Evolutionary conservation across 2,888 invertebrate genomes (phyloP), one percentile per base, ranked within the genome.

Genomic region (Pristionchus exspectatus): DNA sequence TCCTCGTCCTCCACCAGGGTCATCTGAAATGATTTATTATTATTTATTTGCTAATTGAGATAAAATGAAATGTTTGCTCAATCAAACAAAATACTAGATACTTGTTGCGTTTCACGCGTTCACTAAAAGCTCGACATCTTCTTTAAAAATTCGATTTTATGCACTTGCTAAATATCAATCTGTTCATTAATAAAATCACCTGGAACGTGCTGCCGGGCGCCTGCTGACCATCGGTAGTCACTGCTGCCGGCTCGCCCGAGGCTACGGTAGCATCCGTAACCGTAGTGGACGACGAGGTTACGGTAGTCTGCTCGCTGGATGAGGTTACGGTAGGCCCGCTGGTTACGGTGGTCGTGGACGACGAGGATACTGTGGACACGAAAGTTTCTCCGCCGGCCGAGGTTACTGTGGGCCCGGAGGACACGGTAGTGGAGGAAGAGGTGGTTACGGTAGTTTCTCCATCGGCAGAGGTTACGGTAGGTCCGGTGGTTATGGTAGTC

Each of bases 151-250:
- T 18, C 59, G 59, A 18, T 69, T 30, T 69, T 24, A 9, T 9
- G 24, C 4, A 24, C 14, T n/a, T n/a, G n/a, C n/a, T n/a, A n/a
- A n/a, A n/a, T n/a, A n/a, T n/a, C n/a, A n/a, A n/a, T n/a, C n/a
- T n/a, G n/a, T 21, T 18, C 2, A 59, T 72, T 33, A 72, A 44
- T 18, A 1, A 5, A 54, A 33, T 38, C 30, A 87, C 50, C 69
- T 87, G 87, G 69, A 87, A 87, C 21, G 87, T 87, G 27, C 69
- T 66, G 7, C 69, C 87, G 24, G 38, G 69, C 24, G 87, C 69
- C 44, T 66, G n/a, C 33, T 59, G 85, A 7, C 24, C 54, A 12
- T 38, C n/a, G 0, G 85, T 63, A 12, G 85, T 86, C 33, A 54
- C 30, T 0, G 24, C 30, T 0, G 24, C 63, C 5, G 54, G 12